phyloP scores from a whole-genome alignment of 2,888 invertebrate genomes.

The Tinea trinotella region DNA sequence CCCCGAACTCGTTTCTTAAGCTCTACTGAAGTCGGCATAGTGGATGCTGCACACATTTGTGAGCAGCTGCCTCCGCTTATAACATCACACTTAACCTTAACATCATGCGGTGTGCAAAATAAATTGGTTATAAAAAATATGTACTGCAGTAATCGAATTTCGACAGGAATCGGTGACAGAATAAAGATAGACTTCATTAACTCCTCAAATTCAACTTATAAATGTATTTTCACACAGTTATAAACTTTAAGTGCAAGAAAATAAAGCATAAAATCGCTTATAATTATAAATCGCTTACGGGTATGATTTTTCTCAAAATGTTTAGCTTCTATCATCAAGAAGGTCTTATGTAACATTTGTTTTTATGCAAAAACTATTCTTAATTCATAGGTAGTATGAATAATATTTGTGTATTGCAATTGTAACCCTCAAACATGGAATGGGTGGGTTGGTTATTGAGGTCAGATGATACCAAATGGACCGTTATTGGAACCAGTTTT shows the following conservation, averaged over 20 bases:
- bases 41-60: too few species aligned
- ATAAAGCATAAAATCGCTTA: not conserved
- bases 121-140: too few species aligned
- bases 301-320: not conserved
- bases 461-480: conserved; percentile 14
- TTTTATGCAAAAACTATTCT: not conserved
- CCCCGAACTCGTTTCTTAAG: too few species aligned
- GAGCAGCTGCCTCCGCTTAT: too few species aligned
- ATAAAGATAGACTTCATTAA: too few species aligned
- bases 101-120: too few species aligned
- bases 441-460: conserved; percentile 14
- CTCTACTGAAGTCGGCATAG: too few species aligned
- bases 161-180: too few species aligned
- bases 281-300: not conserved
- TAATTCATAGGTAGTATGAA: not conserved
- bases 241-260: too few species aligned
- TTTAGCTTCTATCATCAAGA: not conserved
- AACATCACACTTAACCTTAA: too few species aligned
- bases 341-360: not conserved
- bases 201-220: too few species aligned
- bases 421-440: conserved; percentile 1
- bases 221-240: not conserved
- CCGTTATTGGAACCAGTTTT: conserved; percentile 17
- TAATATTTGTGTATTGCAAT: not conserved
- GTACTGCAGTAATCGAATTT: too few species aligned